Conservation (phyloP, 37 sponge, comb jelly and placozoan species). For the Hexactinellida sp. region DNA sequence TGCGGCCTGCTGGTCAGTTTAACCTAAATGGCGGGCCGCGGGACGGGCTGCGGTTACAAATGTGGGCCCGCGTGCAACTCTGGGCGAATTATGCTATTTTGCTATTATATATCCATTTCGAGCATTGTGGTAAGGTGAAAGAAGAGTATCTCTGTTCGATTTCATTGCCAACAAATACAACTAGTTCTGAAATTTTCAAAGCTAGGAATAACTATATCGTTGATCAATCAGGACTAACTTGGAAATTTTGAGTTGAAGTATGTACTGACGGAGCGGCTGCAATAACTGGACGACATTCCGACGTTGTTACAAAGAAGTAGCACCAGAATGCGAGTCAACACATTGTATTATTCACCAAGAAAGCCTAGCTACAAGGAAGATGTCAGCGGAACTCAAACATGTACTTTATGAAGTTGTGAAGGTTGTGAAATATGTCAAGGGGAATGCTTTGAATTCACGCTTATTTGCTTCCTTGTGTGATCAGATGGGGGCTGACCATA, state of each 20-base stretch:
- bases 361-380: neutral
- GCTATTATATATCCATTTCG: too few species aligned
- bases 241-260: neutral
- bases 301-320: conserved; percentile 20
- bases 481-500: neutral
- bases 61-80: too few species aligned
- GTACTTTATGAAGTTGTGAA: neutral
- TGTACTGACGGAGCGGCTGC: neutral
- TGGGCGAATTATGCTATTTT: too few species aligned
- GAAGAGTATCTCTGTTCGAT: too few species aligned
- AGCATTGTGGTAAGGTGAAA: too few species aligned
- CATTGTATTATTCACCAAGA: conserved; percentile 31
- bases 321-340: conserved; percentile 34
- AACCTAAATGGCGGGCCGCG: too few species aligned
- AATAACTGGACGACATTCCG: conserved; percentile 25
- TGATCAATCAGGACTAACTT: neutral
- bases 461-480: neutral
- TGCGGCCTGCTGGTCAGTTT: too few species aligned
- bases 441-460: neutral
- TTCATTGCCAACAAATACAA: neutral
- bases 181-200: neutral
- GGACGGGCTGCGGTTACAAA: too few species aligned
- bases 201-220: neutral
- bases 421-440: neutral
- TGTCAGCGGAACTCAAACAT: neutral